Conservation (phyloP, 2,797 vertebrate genomes). For the Paramormyrops hopkinsi region DNA sequence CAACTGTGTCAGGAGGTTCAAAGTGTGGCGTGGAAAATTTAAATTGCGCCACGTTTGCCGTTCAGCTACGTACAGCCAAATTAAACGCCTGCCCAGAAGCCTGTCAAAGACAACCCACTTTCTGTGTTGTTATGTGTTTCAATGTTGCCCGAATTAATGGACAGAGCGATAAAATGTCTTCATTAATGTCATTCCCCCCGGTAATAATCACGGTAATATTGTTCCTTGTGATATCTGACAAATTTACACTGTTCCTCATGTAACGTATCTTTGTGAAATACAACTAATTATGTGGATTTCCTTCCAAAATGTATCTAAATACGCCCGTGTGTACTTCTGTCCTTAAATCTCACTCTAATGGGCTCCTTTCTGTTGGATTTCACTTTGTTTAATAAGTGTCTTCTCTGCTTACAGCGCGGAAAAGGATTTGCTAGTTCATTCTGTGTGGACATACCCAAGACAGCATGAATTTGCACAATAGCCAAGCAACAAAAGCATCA, state of each 20-base stretch:
- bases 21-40: neutral
- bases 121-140: neutral
- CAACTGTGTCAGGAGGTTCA: conserved; percentile 2
- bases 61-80: conserved; percentile 24
- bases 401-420: conserved; percentile 82
- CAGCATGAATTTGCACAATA: conserved; percentile 87
- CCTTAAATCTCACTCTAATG: neutral
- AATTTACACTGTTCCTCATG: conserved; percentile 20
- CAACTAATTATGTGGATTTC: neutral
- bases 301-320: neutral
- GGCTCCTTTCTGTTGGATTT: neutral
- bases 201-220: conserved; percentile 25
- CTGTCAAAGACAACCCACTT: neutral
- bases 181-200: conserved; percentile 23
- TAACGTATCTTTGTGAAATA: neutral
- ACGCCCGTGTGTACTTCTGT: neutral
- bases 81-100: conserved; percentile 26
- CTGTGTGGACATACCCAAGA: conserved; percentile 90
- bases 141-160: conserved; percentile 26
- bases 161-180: conserved; percentile 6
- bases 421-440: conserved; percentile 99
- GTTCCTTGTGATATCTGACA: conserved; percentile 32
- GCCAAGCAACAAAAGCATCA: conserved; percentile 80
- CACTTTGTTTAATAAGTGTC: conserved; percentile 45
- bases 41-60: conserved; percentile 26